Base-by-base conservation (phyloP, 2,888 invertebrate species). In the Caenorhabditis sp. region DNA sequence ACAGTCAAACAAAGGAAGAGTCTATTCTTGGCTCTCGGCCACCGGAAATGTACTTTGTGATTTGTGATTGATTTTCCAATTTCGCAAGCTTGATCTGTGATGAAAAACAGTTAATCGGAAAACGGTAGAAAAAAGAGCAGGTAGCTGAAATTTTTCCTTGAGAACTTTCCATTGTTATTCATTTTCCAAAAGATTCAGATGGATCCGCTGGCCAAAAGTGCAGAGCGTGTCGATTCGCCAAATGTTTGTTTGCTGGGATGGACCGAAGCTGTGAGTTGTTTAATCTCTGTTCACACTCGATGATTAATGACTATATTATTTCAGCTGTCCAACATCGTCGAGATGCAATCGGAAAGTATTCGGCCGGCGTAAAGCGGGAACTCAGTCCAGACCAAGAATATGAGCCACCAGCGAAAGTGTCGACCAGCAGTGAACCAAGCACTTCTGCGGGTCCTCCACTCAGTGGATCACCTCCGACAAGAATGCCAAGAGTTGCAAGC, bases 261-360 rank as follows among this genome's bases (percentile, higher is more conserved):
- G 90, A 90, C 69, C 76, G 79, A 72, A 80, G 79, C 44, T 87
- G 89, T 89, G 44, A 82, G 87, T 76, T 75, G 38, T 69, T 47
- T 56, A 28, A 38, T 58, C 44, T 54, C 31, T 31, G 4, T 22
- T 22, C 16, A 19, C 7, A 19, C 22, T 24, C n/a, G n/a, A 63
- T 49, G 31, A 73, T 47, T 16, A 31, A 63, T 49, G 38, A 49
- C 31, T 31, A 28, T 74, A 44, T 66, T 69, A n/a, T 59, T 84
- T 49, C 73, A 89, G 90, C 90, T 24, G 90, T 90, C 19, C 90
- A 90, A 86, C 90, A 89, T 38, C 86, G 90, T 22, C 81, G 90
- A 14, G 90, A 90, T 51, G 90, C 90, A 6, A 90, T 90, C 28
- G 90, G 90, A 8, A 90, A 89, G 70, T 90, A 90, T 73, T 90